A percentile compares a stretch with the other conserved stretches of the same genome.
phyloP scores from a whole-genome alignment of 2,113 vertebrate species.

The Anolis sagrei region DNA sequence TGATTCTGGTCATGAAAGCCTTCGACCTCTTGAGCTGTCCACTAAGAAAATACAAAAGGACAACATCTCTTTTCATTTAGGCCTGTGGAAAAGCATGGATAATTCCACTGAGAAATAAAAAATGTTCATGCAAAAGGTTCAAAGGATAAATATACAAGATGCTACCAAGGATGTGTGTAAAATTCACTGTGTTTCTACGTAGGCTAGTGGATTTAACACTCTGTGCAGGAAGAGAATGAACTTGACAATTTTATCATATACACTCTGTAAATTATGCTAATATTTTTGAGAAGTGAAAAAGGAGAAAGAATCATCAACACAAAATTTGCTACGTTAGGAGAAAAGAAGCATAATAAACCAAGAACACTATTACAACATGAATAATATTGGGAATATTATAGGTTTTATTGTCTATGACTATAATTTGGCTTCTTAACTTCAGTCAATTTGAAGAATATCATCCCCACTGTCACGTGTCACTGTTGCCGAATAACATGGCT shows the following conservation, averaged over 20 bases:
- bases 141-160: background rate
- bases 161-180: background rate
- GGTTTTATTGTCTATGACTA: background rate
- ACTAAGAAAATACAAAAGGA: background rate
- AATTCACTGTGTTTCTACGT: background rate
- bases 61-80: background rate
- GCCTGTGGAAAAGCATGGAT: background rate
- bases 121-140: slow-evolving; percentile 6
- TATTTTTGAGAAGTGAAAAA: background rate
- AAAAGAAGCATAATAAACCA: too few relatives aligned
- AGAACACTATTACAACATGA: background rate
- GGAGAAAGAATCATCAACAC: background rate
- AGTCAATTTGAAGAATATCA: background rate
- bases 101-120: background rate
- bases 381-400: background rate
- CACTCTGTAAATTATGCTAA: background rate
- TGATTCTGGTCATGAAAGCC: too few relatives aligned
- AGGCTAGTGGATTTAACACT: slow-evolving; percentile 15
- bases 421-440: background rate
- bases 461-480: background rate
- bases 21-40: slow-evolving; percentile 16
- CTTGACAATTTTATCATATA: background rate
- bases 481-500: background rate
- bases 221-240: slow-evolving; percentile 12
- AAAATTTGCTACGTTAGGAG: too few relatives aligned